These are phyloP conservation scores for Melanerpes formicivorus DNA, from an alignment of 2,113 vertebrate genomes.

Conservation along the genomic window DNA sequence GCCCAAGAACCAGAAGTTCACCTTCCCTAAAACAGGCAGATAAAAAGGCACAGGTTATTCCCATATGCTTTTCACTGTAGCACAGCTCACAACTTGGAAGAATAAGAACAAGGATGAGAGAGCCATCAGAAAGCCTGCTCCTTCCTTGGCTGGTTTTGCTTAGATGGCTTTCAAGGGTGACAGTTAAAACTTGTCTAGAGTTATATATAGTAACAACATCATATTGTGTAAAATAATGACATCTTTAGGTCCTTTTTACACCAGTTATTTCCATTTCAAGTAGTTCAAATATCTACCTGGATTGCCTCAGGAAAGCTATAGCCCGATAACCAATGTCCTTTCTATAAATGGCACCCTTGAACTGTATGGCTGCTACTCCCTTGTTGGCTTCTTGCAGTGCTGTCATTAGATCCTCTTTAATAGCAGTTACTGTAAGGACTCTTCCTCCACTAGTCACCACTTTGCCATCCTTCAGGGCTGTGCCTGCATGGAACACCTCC, in stretches of 20 bases:
- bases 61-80: not conserved
- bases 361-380: slow-evolving; percentile 81
- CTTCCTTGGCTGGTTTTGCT: not conserved
- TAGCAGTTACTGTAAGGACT: slow-evolving; percentile 88
- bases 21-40: not conserved
- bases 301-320: slow-evolving; percentile 82
- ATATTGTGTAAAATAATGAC: not conserved
- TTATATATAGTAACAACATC: not conserved
- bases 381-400: slow-evolving; percentile 85
- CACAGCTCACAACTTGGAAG: not conserved
- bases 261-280: not conserved
- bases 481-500: slow-evolving; percentile 94
- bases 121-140: not conserved
- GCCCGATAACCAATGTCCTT: slow-evolving; percentile 88
- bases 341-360: slow-evolving; percentile 86
- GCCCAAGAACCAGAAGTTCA: not conserved
- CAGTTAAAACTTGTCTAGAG: not conserved
- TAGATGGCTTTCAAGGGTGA: not conserved
- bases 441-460: slow-evolving; percentile 90
- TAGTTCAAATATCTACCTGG: slow-evolving; percentile 80
- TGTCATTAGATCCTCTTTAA: slow-evolving; percentile 75
- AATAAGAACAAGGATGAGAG: not conserved
- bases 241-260: not conserved
- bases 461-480: slow-evolving; percentile 79
- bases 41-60: not conserved